Base-by-base conservation (phyloP, 2,888 invertebrate species). In the Pantelozetes paolii region DNA sequence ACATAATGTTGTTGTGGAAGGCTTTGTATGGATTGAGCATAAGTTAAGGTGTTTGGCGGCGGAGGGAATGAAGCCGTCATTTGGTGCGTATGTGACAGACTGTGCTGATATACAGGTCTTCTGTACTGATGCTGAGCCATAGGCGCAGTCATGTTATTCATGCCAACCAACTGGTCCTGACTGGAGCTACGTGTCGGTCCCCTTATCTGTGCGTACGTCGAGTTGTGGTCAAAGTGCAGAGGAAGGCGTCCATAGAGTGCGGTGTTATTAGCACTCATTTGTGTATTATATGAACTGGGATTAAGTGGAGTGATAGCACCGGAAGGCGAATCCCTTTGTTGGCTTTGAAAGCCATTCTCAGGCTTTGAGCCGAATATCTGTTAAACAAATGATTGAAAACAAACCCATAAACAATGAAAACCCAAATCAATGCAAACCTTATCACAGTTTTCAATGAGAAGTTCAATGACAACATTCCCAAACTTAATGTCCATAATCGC, bases 401-500 rank as follows among this genome's bases (percentile, higher is more conserved):
- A 30, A 20, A 1, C n/a, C 23, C 2, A 50, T 72, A n/a, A 20
- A 3, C 36, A 67, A 40, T 45, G 11, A 71, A 45, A 32, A 5
- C 1, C 3, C 2, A 42, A 71, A 8, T 30, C 1, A 50, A 71
- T 28, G 13, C 59, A 77, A 79, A 89, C 89, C 83, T 87, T 87
- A 74, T 91, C 89, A 82, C 89, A 91, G 83, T 93, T 91, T 79
- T 92, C 91, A 76, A 98, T 92, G 77, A 98, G 86, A 81, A 97
- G 92, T 85, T 98, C 97, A 74, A 98, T 94, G 78, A 98, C 93
- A 81, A 98, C 93, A 85, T 98, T 98, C 85, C 94, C 95, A 86
- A 98, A 99, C 85, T 99, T 99, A 79, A 98, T 92, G 84, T 99
- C 96, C 87, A 98, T 90, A 81, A 99, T 97, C 81, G 96, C 94